These are phyloP conservation scores for Anthophora plumipes DNA, from an alignment of 2,888 invertebrate species.

Conservation along the genomic window DNA sequence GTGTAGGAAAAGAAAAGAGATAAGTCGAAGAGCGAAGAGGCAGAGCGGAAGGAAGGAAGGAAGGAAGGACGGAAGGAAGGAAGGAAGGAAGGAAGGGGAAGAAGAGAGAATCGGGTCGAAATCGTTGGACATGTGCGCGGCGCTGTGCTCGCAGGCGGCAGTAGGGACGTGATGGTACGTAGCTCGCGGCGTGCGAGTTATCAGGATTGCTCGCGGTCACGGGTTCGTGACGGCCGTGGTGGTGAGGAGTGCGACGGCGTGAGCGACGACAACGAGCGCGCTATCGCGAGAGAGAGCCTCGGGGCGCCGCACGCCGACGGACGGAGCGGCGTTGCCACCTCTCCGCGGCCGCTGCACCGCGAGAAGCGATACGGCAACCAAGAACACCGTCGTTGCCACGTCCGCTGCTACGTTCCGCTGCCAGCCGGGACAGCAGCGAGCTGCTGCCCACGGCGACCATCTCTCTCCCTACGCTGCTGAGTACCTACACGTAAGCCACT, in stretches of 20 bases:
- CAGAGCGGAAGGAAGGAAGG: not conserved
- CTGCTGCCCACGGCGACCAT: constrained; percentile 60
- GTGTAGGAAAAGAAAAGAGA: not conserved
- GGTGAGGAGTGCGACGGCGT: constrained; percentile 58
- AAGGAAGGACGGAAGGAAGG: not conserved
- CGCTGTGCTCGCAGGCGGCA: constrained; percentile 54
- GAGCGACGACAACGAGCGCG: constrained; percentile 63
- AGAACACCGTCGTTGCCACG: constrained; percentile 75
- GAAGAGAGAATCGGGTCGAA: constrained; percentile 50
- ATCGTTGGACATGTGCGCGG: constrained; percentile 63
- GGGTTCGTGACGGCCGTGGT: constrained; percentile 53
- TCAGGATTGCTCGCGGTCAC: constrained; percentile 66
- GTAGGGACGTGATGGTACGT: constrained; percentile 71
- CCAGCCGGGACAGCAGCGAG: constrained; percentile 64
- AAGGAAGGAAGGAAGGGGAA: constrained; percentile 4
- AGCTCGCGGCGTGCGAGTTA: constrained; percentile 67
- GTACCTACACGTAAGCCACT: constrained; percentile 49
- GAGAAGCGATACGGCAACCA: constrained; percentile 66
- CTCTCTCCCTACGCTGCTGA: constrained; percentile 63
- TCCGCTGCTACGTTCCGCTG: constrained; percentile 68
- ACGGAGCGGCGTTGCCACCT: constrained; percentile 76
- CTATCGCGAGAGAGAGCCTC: constrained; percentile 69
- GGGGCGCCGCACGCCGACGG: constrained; percentile 69
- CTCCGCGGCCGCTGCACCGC: constrained; percentile 62
- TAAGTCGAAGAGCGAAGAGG: not conserved